Evolutionary conservation across 2,888 invertebrate species (phyloP).

Genomic region (Myathropa florea): DNA sequence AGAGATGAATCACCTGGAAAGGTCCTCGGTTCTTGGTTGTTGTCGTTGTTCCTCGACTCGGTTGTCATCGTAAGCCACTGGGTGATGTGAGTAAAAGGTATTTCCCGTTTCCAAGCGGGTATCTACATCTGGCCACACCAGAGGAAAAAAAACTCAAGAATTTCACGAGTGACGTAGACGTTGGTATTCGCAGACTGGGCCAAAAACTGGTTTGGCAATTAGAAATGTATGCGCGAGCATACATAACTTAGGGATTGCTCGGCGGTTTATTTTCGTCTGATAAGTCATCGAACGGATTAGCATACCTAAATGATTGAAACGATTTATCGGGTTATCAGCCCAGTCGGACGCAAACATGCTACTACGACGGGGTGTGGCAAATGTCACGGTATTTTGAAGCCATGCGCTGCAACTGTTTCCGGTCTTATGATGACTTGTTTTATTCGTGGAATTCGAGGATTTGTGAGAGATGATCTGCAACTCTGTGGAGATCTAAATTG

Average conservation of each 20-base stretch:
- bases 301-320: background rate
- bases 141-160: background rate
- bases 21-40: background rate
- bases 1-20: background rate
- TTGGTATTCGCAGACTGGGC: background rate
- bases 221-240: background rate
- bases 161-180: constrained; percentile 12
- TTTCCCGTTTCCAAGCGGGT: background rate
- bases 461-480: no score
- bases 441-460: no score
- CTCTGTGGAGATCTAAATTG: no score
- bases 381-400: no score
- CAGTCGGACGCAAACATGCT: no score
- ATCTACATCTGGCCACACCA: background rate
- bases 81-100: background rate
- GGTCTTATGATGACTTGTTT: no score
- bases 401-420: no score
- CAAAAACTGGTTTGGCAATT: constrained; percentile 22
- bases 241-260: background rate
- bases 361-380: no score
- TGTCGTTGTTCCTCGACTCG: background rate
- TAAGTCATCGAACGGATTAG: background rate
- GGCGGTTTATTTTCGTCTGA: constrained; percentile 2
- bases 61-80: background rate
- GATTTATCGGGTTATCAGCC: background rate